phyloP scores from a whole-genome alignment of 2,113 vertebrate genomes.

The Uria aalge region DNA sequence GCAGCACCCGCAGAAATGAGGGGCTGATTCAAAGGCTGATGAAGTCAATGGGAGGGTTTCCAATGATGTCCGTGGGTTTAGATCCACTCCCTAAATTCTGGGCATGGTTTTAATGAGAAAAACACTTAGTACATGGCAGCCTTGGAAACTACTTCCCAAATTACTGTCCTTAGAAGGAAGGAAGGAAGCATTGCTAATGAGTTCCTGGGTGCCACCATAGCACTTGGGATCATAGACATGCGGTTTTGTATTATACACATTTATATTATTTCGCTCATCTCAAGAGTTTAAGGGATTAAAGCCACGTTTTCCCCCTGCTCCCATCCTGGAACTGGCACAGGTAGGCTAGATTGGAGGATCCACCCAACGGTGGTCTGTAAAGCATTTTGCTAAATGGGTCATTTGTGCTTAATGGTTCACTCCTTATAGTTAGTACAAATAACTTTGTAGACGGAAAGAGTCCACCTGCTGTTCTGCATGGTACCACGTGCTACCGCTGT shows the following conservation, averaged over 20 bases:
- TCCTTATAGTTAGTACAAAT: neutral
- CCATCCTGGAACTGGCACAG: neutral
- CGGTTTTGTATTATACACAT: neutral
- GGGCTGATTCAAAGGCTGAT: neutral
- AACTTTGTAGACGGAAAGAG: neutral
- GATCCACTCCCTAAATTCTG: neutral
- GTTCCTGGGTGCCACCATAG: neutral
- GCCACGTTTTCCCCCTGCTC: neutral
- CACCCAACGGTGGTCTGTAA: neutral
- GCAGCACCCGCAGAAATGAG: neutral
- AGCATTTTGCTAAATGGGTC: neutral
- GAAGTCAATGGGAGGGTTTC: neutral
- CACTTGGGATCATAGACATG: neutral
- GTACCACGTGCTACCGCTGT: neutral
- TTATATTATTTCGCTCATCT: neutral
- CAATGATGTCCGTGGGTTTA: accelerated
- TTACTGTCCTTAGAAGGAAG: neutral
- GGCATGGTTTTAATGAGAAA: neutral
- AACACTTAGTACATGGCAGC: neutral
- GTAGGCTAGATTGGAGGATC: neutral
- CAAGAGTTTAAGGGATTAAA: neutral
- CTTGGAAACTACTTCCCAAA: neutral
- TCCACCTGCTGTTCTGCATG: neutral
- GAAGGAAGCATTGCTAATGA: neutral
- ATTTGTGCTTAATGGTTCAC: neutral